Evolutionary conservation across 2,113 vertebrate species (phyloP).

Genomic region (Coracopsis vasa): DNA sequence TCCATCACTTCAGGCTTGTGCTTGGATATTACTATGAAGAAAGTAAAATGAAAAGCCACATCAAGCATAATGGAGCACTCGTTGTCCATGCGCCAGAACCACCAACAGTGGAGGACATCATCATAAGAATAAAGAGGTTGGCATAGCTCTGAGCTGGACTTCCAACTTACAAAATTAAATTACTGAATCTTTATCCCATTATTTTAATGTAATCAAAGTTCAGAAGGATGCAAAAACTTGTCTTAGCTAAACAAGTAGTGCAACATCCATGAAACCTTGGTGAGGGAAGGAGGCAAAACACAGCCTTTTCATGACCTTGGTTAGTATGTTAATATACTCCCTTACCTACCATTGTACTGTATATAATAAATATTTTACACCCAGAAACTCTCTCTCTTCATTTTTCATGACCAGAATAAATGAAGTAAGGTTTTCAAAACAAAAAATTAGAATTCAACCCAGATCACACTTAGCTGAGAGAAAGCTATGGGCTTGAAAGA

Average conservation of each 20-base stretch:
- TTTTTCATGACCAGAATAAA: not conserved
- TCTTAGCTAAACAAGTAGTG: not conserved
- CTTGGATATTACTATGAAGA: not conserved
- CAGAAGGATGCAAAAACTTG: not conserved
- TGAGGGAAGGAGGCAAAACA: not conserved
- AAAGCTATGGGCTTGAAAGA: not conserved
- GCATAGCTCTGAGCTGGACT: not conserved
- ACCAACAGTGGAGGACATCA: accelerated
- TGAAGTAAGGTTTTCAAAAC: not conserved
- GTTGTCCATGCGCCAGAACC: not conserved
- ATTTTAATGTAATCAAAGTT: not conserved
- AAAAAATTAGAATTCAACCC: not conserved
- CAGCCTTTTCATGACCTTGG: not conserved
- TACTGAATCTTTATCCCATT: not conserved
- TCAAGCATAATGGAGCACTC: not conserved
- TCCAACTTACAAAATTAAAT: not conserved
- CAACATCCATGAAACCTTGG: not conserved
- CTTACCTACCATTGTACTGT: not conserved
- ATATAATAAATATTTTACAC: not conserved
- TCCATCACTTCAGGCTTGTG: not conserved
- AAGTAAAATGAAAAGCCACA: not conserved
- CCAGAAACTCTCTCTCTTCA: not conserved
- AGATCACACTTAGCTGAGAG: not conserved
- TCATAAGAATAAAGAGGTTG: accelerated
- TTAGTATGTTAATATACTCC: not conserved